Base-by-base conservation (phyloP, 2,797 vertebrate genomes). In the Gadopsis marmoratus region DNA sequence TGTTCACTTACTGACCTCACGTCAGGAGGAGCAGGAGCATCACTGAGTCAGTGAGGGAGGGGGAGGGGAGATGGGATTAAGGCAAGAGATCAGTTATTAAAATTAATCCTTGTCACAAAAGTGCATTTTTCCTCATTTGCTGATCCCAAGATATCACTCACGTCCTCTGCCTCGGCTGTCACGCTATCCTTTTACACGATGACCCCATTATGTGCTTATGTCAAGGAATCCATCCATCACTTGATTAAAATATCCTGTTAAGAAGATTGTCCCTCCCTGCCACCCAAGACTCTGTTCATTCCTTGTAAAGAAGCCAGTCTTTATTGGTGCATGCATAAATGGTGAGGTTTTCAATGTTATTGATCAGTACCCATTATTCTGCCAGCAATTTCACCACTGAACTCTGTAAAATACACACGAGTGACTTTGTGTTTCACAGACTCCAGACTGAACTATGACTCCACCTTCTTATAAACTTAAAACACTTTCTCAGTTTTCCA, bases 1-100 rank as follows among this genome's bases (percentile, higher is more conserved):
- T 74, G 77, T 70, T 58, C 66, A 41, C 65, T 45, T 23, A 19
- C 80, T 80, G 55, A 85, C 77, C 72, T 65, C 45, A 16, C 69
- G 85, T 79, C 55, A 65, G 62, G 72, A 50, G 67, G 71, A 74
- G 71, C 54, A 53, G 64, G 50, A 67, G 73, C 61, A 19, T 35
- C 43, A 33, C 59, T 11, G 69, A 73, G 73, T 71, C 43, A 0
- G 51, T 37, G 11, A 41, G 56, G n/a, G 23, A 66, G 35, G 21
- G 31, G 17, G 21, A 54, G 43, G 33, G 17, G 4, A 65, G 9
- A 65, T 21, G 67, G 54, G 55, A 26, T 53, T 53, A 39, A 55
- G 26, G 17, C 19, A 66, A 60, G 26, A 56, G 5, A 14, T 58
- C 12, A 37, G 47, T 51, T 41, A 31, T 54, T 63, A 7, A 5